These are phyloP conservation scores for Urechis unicinctus DNA, from an alignment of 2,888 invertebrate species.

Conservation along the genomic window DNA sequence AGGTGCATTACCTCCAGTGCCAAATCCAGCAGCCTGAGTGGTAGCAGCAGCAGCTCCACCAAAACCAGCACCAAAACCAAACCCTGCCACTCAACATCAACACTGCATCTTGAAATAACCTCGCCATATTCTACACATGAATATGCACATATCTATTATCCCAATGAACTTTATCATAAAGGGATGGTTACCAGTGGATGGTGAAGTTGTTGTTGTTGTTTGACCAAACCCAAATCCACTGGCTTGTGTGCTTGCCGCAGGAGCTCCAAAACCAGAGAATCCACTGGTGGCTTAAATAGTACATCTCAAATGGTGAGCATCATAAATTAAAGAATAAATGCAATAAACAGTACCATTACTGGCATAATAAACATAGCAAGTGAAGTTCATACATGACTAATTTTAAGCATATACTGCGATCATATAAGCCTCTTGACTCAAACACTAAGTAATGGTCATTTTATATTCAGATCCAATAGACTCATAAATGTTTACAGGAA, in stretches of 20 bases:
- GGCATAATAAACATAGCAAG: too few species aligned
- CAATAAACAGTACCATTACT: too few species aligned
- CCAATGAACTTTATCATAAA: too few species aligned
- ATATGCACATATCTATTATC: too few species aligned
- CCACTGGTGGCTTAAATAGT: not conserved
- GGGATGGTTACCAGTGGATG: constrained; percentile 1
- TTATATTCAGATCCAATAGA: too few species aligned
- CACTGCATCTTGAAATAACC: not conserved
- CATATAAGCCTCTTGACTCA: too few species aligned
- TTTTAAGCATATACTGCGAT: too few species aligned
- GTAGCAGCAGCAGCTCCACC: too few species aligned
- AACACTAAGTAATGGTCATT: too few species aligned
- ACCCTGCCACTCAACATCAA: not conserved
- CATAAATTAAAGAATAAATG: not conserved
- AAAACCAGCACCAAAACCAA: constrained; percentile 7
- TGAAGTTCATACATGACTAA: too few species aligned
- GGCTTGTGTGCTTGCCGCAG: constrained; percentile 6
- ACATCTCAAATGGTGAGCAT: not conserved
- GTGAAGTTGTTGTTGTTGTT: constrained; percentile 1
- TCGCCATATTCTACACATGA: too few species aligned
- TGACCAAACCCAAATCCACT: constrained; percentile 3
- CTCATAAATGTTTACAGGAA: too few species aligned
- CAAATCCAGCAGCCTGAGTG: constrained; percentile 5
- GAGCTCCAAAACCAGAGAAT: constrained; percentile 14
- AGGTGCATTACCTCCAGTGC: constrained; percentile 1